Conservation (phyloP, 2,888 invertebrate species). For the Drosophila recens region DNA sequence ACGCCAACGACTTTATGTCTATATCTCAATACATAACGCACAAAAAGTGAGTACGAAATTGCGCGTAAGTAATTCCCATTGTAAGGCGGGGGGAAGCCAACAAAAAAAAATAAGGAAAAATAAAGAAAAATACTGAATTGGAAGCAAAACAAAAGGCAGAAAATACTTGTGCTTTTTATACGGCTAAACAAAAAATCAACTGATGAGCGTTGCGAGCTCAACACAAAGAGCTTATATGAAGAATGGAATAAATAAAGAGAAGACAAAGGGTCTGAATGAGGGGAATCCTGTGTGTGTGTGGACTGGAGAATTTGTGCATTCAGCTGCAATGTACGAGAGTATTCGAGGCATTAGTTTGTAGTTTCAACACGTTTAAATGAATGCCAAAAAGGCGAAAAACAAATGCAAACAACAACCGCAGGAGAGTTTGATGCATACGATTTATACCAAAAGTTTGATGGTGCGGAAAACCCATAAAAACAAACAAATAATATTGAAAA, state of each 20-base stretch:
- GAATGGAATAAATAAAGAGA: constrained; percentile 10
- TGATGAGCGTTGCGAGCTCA: constrained; percentile 42
- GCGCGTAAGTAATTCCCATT: constrained; percentile 76
- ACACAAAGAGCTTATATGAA: constrained; percentile 4
- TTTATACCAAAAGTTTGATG: constrained; percentile 72
- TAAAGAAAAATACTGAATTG: background rate
- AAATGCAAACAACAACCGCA: constrained; percentile 28
- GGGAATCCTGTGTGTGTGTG: background rate
- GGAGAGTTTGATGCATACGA: constrained; percentile 53
- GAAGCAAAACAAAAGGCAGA: constrained; percentile 44
- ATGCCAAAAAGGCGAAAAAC: constrained; percentile 31
- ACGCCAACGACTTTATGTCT: constrained; percentile 46
- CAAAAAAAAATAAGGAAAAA: no score
- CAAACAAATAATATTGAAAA: constrained; percentile 20
- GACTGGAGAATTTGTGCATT: constrained; percentile 46
- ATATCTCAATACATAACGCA: constrained; percentile 41
- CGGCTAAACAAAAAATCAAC: constrained; percentile 49
- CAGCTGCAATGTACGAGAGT: constrained; percentile 44
- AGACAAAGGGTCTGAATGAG: background rate
- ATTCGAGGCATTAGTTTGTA: constrained; percentile 36
- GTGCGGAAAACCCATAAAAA: constrained; percentile 59
- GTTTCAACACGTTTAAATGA: constrained; percentile 61
- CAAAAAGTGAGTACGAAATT: constrained; percentile 74
- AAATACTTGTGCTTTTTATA: constrained; percentile 10
- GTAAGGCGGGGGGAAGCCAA: constrained; percentile 19